Evolutionary conservation across 1,140 invertebrate species (phyloP).

Genomic region (Dufourea novaeangliae): DNA sequence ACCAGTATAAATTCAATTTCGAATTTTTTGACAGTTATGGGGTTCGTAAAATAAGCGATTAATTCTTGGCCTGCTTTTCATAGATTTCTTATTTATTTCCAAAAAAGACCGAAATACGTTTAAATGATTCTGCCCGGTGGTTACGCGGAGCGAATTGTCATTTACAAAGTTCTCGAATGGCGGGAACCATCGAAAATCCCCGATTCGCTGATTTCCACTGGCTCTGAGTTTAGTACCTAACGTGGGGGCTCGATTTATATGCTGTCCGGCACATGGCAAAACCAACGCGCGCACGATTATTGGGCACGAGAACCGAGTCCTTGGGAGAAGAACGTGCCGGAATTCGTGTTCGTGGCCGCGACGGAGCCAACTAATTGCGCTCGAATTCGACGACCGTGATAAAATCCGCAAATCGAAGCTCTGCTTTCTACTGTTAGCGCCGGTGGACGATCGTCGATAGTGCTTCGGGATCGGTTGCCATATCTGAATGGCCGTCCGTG

Average conservation of each 20-base stretch:
- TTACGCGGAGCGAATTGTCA: too few relatives aligned
- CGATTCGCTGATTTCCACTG: too few relatives aligned
- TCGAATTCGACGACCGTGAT: constrained; percentile 8
- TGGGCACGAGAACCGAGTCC: constrained; percentile 24
- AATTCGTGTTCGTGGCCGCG: constrained; percentile 14
- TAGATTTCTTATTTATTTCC: too few relatives aligned
- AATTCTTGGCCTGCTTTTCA: too few relatives aligned
- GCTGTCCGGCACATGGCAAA: constrained; percentile 27
- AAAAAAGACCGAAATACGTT: too few relatives aligned
- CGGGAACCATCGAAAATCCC: too few relatives aligned
- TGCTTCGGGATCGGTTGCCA: neutral
- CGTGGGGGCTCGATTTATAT: constrained; percentile 32
- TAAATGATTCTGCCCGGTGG: too few relatives aligned
- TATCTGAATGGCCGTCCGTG: neutral
- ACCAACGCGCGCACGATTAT: constrained; percentile 33
- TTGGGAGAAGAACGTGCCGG: constrained; percentile 33
- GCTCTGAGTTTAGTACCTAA: too few relatives aligned
- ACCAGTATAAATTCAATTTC: too few relatives aligned
- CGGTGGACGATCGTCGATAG: neutral
- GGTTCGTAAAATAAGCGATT: too few relatives aligned
- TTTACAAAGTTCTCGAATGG: too few relatives aligned
- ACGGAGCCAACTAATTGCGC: constrained; percentile 12
- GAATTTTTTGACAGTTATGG: too few relatives aligned
- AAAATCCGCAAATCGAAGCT: constrained; percentile 20
- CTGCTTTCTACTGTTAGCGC: constrained; percentile 4